Percentiles rank a stretch among this genome's conserved stretches.
phyloP scores from a whole-genome alignment of 2,113 vertebrate species.

The Hemibagrus wyckioides region DNA sequence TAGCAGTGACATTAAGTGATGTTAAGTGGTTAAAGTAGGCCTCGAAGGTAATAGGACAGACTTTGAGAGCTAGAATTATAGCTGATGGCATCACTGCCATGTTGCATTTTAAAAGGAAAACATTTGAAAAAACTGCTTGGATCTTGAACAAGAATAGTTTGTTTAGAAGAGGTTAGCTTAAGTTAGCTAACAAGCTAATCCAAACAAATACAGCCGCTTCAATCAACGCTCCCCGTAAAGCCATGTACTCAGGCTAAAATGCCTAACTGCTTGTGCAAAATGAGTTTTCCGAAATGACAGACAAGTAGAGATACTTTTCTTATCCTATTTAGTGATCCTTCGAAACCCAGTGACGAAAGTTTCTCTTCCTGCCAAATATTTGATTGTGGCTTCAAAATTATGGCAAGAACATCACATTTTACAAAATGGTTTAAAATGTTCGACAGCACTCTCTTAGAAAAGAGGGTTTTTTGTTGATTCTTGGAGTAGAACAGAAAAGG shows the following conservation, averaged over 20 bases:
- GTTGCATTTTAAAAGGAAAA: slow-evolving; percentile 7
- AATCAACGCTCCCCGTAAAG: too few relatives aligned
- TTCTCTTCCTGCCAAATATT: background rate
- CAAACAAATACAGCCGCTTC: background rate
- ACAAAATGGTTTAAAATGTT: background rate
- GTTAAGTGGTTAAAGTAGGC: slow-evolving; percentile 14
- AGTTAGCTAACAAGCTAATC: background rate
- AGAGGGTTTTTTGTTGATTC: background rate
- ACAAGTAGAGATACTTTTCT: background rate
- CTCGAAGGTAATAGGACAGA: slow-evolving; percentile 25
- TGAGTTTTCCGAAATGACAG: background rate
- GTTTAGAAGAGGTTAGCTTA: background rate
- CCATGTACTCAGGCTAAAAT: background rate
- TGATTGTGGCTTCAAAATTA: background rate
- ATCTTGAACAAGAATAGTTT: background rate
- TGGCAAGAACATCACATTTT: background rate
- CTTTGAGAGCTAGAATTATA: slow-evolving; percentile 34
- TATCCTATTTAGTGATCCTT: background rate
- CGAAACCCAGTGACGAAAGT: too few relatives aligned
- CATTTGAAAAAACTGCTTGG: background rate
- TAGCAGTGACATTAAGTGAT: background rate
- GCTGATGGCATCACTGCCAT: slow-evolving; percentile 7
- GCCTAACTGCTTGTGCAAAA: background rate
- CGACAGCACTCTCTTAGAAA: background rate
- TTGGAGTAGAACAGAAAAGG: background rate